Conservation (phyloP, 2,888 invertebrate genomes). For the Phengaris alcon region DNA sequence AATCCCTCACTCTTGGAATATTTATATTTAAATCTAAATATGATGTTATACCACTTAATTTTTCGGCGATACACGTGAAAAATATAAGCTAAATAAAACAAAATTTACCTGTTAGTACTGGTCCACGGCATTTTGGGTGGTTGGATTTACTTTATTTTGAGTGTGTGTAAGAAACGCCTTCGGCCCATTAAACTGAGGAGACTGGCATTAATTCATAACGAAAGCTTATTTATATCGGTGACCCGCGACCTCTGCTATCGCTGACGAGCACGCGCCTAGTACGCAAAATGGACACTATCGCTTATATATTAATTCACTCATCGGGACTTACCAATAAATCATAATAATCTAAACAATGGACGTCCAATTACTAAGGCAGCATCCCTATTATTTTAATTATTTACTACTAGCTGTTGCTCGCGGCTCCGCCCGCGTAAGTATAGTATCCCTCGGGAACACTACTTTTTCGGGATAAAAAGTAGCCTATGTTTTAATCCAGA, state of each 20-base stretch:
- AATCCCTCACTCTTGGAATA: not conserved
- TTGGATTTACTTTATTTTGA: conserved; percentile 67
- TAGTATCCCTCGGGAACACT: too few species aligned
- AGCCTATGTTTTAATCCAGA: too few species aligned
- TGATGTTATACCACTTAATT: not conserved
- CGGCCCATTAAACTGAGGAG: conserved; percentile 55
- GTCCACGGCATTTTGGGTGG: conserved; percentile 69
- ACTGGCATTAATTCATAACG: conserved; percentile 51
- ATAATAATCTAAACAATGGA: conserved; percentile 13
- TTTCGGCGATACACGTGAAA: not conserved
- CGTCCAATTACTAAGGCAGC: not conserved
- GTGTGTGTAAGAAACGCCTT: conserved; percentile 66
- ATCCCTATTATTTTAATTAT: not conserved
- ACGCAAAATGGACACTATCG: conserved; percentile 45
- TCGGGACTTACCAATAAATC: conserved; percentile 27
- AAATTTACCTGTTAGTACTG: conserved; percentile 67
- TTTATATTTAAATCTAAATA: not conserved
- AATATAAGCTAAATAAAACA: conserved; percentile 15
- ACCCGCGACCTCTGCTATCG: conserved; percentile 69
- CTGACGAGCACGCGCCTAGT: conserved; percentile 65
- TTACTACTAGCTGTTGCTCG: too few species aligned
- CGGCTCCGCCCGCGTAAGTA: too few species aligned
- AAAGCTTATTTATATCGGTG: conserved; percentile 59
- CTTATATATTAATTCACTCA: conserved; percentile 41
- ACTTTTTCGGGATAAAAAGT: too few species aligned